Evolutionary conservation across 2,113 vertebrate genomes (phyloP).

Genomic region (Pseudorhombus dupliciocellatus): DNA sequence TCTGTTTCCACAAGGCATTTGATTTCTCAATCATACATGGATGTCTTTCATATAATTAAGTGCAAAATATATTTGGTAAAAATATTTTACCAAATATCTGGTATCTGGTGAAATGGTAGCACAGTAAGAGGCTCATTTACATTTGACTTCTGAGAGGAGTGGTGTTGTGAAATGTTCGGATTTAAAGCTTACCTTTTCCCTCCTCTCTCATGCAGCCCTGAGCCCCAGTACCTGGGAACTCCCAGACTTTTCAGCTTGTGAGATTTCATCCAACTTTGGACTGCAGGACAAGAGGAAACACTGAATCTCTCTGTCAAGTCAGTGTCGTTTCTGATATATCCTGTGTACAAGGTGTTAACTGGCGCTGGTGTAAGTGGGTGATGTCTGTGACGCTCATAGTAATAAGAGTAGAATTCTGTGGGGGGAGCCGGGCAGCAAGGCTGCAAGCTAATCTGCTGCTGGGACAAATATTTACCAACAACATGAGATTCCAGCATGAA

Average conservation of each 20-base stretch:
- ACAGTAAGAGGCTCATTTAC: background rate
- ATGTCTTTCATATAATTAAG: no score
- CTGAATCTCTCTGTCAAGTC: background rate
- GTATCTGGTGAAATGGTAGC: no score
- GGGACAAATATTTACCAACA: constrained; percentile 86
- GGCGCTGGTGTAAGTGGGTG: constrained; percentile 23
- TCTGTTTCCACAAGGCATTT: no score
- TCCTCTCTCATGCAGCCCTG: constrained; percentile 90
- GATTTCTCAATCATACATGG: no score
- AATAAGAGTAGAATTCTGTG: constrained; percentile 67
- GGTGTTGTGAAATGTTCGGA: background rate
- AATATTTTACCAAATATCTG: no score
- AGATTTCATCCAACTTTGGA: constrained; percentile 89
- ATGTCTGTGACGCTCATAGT: constrained; percentile 48
- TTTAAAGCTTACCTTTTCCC: constrained; percentile 85
- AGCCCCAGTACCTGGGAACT: constrained; percentile 94
- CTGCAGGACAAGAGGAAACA: constrained; percentile 68
- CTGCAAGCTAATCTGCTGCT: constrained; percentile 77
- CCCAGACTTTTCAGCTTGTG: constrained; percentile 90
- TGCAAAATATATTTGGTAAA: no score
- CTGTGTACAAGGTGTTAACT: constrained; percentile 39
- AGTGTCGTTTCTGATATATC: background rate
- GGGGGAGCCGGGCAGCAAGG: constrained; percentile 35
- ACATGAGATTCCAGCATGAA: constrained; percentile 77
- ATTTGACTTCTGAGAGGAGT: background rate